phyloP scores from a whole-genome alignment of 2,113 vertebrate genomes.

The Columbina picui region DNA sequence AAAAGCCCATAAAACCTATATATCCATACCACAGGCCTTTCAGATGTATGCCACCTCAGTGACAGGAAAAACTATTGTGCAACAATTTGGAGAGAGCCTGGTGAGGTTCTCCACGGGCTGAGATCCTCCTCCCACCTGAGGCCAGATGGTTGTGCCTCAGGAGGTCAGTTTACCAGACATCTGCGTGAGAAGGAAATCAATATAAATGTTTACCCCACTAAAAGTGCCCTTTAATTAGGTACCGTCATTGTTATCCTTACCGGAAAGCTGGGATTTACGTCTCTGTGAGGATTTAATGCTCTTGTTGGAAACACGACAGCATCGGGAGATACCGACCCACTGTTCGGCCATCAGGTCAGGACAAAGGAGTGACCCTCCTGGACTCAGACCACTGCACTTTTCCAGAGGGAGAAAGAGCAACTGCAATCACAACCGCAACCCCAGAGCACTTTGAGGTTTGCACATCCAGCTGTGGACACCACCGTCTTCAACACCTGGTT shows the following conservation, averaged over 20 bases:
- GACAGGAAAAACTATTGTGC: not conserved
- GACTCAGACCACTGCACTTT: not conserved
- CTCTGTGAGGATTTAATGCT: not conserved
- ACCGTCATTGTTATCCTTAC: constrained; percentile 16
- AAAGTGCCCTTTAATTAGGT: constrained; percentile 49
- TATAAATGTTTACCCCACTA: constrained; percentile 50
- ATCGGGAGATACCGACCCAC: not conserved
- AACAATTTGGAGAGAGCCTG: not conserved
- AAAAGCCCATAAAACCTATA: not conserved
- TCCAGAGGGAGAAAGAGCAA: not conserved
- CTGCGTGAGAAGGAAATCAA: constrained; percentile 43
- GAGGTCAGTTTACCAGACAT: constrained; percentile 57
- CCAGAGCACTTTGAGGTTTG: not conserved
- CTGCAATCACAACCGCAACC: accelerated
- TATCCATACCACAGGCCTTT: not conserved
- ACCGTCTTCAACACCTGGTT: not conserved
- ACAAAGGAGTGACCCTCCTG: not conserved
- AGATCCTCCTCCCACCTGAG: constrained; percentile 39
- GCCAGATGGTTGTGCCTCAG: constrained; percentile 46
- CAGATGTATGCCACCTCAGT: not conserved
- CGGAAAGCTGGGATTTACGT: constrained; percentile 47
- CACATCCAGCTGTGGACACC: not conserved
- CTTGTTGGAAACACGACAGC: not conserved
- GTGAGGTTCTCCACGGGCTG: not conserved
- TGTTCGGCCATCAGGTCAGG: not conserved